Percentiles rank a stretch among this genome's conserved stretches.
phyloP scores from a whole-genome alignment of 2,888 invertebrate species.

The Diogma glabrata region DNA sequence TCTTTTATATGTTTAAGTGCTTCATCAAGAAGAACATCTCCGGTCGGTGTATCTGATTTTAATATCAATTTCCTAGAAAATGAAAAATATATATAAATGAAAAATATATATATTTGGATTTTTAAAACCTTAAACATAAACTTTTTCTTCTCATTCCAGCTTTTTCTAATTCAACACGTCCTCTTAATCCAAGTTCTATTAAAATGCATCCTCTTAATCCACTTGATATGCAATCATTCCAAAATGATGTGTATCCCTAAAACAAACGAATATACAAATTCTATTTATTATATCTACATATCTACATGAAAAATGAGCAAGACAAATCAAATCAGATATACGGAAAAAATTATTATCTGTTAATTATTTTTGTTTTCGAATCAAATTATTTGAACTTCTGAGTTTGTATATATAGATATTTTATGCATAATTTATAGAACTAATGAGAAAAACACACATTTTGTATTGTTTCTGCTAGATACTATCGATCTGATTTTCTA shows the following conservation, averaged over 20 bases:
- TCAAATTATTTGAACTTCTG: no score
- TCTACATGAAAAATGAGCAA: no score
- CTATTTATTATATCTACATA: no score
- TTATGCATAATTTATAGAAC: no score
- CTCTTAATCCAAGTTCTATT: slow-evolving; percentile 90
- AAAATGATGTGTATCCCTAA: slow-evolving; percentile 98
- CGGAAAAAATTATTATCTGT: no score
- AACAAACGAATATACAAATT: no score
- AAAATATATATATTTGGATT: slow-evolving; percentile 28
- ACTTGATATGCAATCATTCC: slow-evolving; percentile 99
- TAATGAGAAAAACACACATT: no score
- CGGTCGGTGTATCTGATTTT: slow-evolving; percentile 86
- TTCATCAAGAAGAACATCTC: slow-evolving; percentile 91
- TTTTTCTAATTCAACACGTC: slow-evolving; percentile 90
- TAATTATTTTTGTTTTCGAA: no score
- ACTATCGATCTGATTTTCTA: no score
- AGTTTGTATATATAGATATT: no score
- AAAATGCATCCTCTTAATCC: slow-evolving; percentile 97
- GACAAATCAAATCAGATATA: no score
- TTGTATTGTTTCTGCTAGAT: no score
- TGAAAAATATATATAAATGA: slow-evolving; percentile 28
- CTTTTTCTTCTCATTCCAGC: slow-evolving; percentile 93
- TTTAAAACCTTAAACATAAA: slow-evolving; percentile 78
- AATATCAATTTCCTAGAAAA: slow-evolving; percentile 54
- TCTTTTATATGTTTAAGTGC: slow-evolving; percentile 97